Percentiles rank a stretch among this genome's conserved stretches.
phyloP scores from a whole-genome alignment of 2,113 vertebrate species.

The Stigmatopora argus region DNA sequence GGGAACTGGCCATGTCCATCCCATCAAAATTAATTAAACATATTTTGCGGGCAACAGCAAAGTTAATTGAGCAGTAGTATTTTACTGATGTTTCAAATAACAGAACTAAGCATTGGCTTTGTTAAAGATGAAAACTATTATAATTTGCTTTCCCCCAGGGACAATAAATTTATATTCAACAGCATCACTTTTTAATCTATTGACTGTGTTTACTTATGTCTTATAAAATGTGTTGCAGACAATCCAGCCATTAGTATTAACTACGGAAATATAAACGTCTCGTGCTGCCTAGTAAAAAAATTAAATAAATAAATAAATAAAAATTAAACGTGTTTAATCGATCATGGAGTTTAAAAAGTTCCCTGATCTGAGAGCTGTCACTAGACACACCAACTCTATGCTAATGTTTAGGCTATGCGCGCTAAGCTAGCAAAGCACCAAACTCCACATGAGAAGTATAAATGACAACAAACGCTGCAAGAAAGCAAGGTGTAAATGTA shows the following conservation, averaged over 20 bases:
- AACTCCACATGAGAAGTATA: slow-evolving; percentile 47
- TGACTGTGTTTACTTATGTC: no score
- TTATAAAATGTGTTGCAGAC: neutral
- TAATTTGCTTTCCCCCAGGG: neutral
- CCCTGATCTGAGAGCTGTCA: slow-evolving; percentile 38
- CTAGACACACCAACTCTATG: slow-evolving; percentile 47
- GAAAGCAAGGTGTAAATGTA: neutral
- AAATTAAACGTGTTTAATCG: neutral
- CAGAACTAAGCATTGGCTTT: neutral
- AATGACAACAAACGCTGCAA: slow-evolving; percentile 34
- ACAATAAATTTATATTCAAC: neutral
- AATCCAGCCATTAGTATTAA: neutral
- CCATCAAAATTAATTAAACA: no score
- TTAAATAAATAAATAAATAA: neutral
- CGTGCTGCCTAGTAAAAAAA: no score
- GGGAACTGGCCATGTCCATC: no score
- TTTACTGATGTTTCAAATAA: neutral
- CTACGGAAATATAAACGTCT: neutral
- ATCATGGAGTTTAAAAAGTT: slow-evolving; percentile 41
- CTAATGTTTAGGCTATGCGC: slow-evolving; percentile 53
- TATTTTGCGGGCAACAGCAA: no score
- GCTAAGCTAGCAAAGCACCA: slow-evolving; percentile 52
- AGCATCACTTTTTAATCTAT: slow-evolving; percentile 10
- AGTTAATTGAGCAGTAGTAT: neutral
- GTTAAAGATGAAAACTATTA: neutral